Conservation (phyloP, 1,140 invertebrate species). For the Helicoverpa armigera region DNA sequence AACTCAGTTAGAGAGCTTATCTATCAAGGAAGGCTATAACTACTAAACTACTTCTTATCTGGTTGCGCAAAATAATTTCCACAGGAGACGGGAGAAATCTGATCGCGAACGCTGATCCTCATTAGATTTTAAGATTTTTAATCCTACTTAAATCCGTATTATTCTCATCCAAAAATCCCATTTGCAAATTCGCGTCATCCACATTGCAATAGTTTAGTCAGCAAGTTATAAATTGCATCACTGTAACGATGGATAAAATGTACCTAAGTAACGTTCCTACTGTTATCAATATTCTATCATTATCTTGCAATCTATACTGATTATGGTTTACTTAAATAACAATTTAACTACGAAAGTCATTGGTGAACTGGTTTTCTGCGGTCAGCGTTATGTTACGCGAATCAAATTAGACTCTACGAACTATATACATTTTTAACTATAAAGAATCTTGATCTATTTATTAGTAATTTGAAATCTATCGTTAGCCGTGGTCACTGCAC, state of each 20-base stretch:
- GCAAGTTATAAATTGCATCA: conserved; percentile 38
- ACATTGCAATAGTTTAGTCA: not conserved
- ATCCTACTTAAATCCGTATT: too few species aligned
- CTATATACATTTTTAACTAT: conserved; percentile 23
- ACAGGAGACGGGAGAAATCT: too few species aligned
- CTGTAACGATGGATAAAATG: conserved; percentile 7
- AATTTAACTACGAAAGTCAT: conserved; percentile 55
- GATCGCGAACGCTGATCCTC: too few species aligned
- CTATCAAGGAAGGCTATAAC: too few species aligned
- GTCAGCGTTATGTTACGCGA: conserved; percentile 51
- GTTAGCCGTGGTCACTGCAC: conserved; percentile 5
- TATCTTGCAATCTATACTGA: conserved; percentile 41
- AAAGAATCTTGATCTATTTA: conserved; percentile 49
- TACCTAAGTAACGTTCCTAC: not conserved
- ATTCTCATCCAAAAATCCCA: not conserved
- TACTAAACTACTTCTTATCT: too few species aligned
- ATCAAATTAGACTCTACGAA: conserved; percentile 39
- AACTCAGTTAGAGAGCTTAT: too few species aligned
- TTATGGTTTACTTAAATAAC: conserved; percentile 51
- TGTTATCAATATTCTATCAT: conserved; percentile 46
- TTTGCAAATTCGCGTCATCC: not conserved
- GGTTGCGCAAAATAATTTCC: too few species aligned
- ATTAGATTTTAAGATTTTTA: too few species aligned
- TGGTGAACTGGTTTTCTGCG: conserved; percentile 51
- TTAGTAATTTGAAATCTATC: conserved; percentile 38